Evolutionary conservation across 2,113 vertebrate species (phyloP), one percentile per base, ranked within the genome.

Genomic region (Calonectris borealis): DNA sequence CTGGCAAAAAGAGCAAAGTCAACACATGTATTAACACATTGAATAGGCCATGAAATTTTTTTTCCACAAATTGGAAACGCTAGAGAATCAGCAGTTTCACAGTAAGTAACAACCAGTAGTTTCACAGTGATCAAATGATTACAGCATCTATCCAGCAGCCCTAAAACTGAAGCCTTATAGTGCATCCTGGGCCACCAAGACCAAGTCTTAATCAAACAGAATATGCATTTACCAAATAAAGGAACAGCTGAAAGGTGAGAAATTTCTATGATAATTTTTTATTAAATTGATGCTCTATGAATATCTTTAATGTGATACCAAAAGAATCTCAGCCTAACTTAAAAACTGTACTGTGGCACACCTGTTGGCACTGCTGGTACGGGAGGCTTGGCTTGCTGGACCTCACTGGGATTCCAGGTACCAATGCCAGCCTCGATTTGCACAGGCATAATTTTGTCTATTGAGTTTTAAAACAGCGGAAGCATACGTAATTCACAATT

Each of bases 381-480:
- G 2, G 17, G 29, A 85, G 21, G 9, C 3, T 52, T 38, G 36
- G 34, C n/a, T 78, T 0, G 0, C 48, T 11, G 62, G 66, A 25
- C 26, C 29, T 80, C 1, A 1, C 42, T 73, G 54, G 40, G 10
- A 64, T 64, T 82, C 27, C 66, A 68, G 60, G 27, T 66, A 85
- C 32, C 42, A 76, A 2, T 3, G 27, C 31, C 75, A 86, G 49
- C 49, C 49, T 89, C 3, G 3, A 40, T 83, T 49, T 86, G 22
- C 78, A 87, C 36, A 65, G 44, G 70, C 38, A 14, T 2, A 83
- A 31, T 27, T 71, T 76, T 34, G 11, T 27, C 38, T 71, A 16
- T 6, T 22, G 49, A 82, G 62, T 75, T 87, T 86, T 61, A 51
- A 82, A 79, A 51, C 4, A 70, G 19, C 24, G 83, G 75, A 72